These are phyloP conservation scores for Phylloscopus trochilus DNA, from an alignment of 2,113 vertebrate species.

Conservation along the genomic window DNA sequence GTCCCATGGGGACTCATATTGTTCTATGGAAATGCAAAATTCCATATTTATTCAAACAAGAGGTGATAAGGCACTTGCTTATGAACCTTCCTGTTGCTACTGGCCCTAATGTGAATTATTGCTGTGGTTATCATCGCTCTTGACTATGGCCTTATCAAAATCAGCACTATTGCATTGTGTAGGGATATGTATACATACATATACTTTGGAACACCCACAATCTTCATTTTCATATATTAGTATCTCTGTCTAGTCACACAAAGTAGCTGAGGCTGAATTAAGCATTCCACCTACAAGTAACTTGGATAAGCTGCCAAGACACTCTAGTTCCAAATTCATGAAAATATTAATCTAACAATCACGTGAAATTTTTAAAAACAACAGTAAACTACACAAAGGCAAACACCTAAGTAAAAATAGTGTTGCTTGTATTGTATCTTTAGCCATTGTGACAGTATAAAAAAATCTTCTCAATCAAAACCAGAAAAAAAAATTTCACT, in stretches of 20 bases:
- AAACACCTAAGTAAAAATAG: neutral
- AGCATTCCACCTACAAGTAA: neutral
- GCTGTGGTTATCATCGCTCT: neutral
- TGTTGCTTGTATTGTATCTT: neutral
- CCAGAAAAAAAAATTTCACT: neutral
- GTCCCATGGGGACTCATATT: neutral
- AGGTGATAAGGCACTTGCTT: slow-evolving; percentile 34
- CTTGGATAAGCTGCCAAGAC: neutral
- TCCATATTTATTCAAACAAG: neutral
- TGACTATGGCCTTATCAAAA: neutral
- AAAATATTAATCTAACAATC: neutral
- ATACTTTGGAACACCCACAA: neutral
- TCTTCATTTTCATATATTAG: neutral
- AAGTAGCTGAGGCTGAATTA: neutral
- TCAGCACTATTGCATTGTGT: neutral
- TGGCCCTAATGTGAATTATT: slow-evolving; percentile 3
- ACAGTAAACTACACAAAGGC: neutral
- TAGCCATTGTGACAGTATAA: neutral
- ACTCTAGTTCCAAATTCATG: neutral
- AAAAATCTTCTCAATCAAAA: neutral
- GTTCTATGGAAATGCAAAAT: neutral
- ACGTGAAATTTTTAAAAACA: neutral
- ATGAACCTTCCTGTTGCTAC: neutral
- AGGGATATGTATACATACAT: neutral
- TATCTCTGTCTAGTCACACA: neutral